Percentiles rank a stretch among this genome's conserved stretches.
Evolutionary conservation across 2,797 vertebrate species (phyloP).

Genomic region (Tokudaia tokunoshimensis): DNA sequence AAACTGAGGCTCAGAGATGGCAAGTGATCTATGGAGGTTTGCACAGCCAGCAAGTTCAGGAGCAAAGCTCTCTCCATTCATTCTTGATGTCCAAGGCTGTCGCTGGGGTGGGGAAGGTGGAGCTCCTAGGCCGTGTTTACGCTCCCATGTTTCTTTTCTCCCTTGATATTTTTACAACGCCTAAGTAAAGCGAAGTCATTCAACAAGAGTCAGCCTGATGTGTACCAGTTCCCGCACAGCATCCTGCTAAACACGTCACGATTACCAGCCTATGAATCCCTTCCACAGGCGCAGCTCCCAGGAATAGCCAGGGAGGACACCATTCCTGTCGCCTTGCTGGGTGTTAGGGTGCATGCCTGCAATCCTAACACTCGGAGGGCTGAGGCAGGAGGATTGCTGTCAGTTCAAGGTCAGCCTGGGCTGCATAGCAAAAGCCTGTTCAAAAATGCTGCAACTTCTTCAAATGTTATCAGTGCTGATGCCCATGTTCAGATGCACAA

Average conservation of each 20-base stretch:
- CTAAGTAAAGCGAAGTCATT: neutral
- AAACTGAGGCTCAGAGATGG: neutral
- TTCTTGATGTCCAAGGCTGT: no score
- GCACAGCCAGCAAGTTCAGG: neutral
- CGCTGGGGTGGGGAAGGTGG: neutral
- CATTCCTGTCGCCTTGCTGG: no score
- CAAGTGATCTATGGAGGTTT: neutral
- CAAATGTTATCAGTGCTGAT: neutral
- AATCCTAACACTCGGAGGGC: neutral
- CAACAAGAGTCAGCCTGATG: no score
- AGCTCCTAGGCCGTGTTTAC: neutral
- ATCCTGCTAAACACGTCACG: neutral
- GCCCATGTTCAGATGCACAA: neutral
- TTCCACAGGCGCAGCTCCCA: no score
- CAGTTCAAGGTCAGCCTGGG: neutral
- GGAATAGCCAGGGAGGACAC: neutral
- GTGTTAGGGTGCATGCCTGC: neutral
- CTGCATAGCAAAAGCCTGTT: neutral
- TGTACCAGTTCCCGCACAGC: fast-evolving
- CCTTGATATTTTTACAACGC: neutral
- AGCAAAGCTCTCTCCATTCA: neutral
- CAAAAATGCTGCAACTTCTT: neutral
- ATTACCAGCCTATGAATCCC: neutral
- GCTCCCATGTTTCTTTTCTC: neutral
- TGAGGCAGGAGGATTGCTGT: neutral